Evolutionary conservation across 2,797 vertebrate genomes (phyloP), one percentile per base, ranked within the genome.

Genomic region (Pangasius mekongensis): DNA sequence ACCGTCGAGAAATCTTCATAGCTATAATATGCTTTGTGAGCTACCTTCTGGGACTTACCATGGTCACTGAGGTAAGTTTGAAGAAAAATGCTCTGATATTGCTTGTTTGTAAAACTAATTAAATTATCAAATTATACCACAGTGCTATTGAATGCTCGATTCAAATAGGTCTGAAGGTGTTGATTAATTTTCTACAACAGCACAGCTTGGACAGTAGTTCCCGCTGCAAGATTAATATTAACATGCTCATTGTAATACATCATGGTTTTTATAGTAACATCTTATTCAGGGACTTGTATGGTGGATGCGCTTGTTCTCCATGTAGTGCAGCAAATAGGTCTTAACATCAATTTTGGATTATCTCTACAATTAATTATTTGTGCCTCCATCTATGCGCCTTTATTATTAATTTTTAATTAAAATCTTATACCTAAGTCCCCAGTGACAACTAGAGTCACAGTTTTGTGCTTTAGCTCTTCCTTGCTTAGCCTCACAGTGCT

Each of bases 1-100:
- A 99, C 97, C 97, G 97, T 95, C 97, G 98, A 96, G 98, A 99
- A 97, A 96, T 98, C 96, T 99, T 99, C 97, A 99, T 99, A 91
- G 99, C 98, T 96, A 95, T 99, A 93, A 93, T 99, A 86, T 99
- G 99, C 95, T 97, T 97, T 95, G 92, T 98, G 94, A 99, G 99
- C 97, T 99, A 98, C 96, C 96, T 99, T 95, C 96, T 99, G 96
- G 99, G 98, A 95, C 97, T 99, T 93, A 95, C 97, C 92, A 99
- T 99, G 99, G 98, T 99, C 95, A 99, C 98, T 93, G 95, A 98
- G 96, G 98, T 99, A 94, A 93, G 96, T 93, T 87, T 0, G 22
- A 64, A 67, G 3, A 67, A 47, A 83, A n/a, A 64, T 10, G 58
- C 1, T 56, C 9, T 52, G 33, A 16, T 24, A n/a, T 3, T 24